Conservation (phyloP, 2,888 invertebrate genomes). For the Horisme vitalbata region DNA sequence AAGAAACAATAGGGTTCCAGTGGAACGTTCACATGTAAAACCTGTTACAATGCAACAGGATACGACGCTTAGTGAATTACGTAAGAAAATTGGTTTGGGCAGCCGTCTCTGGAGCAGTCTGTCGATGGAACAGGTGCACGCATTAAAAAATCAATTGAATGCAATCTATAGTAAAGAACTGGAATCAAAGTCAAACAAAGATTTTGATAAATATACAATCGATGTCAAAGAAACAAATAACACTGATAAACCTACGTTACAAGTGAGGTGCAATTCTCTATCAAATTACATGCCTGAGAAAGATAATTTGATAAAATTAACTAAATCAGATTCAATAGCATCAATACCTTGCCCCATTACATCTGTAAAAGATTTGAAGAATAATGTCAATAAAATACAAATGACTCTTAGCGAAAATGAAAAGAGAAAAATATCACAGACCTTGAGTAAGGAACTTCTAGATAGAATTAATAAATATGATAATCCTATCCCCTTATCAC, state of each 20-base stretch:
- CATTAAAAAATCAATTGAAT: conserved; percentile 89
- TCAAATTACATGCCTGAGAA: conserved; percentile 62
- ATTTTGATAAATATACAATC: conserved; percentile 82
- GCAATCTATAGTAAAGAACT: conserved; percentile 89
- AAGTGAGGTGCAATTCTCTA: conserved; percentile 83
- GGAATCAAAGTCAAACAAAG: conserved; percentile 63
- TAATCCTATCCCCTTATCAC: conserved; percentile 41
- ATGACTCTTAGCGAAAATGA: conserved; percentile 85
- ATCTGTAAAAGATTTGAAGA: conserved; percentile 72
- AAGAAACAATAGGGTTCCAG: conserved; percentile 76
- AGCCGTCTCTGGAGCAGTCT: conserved; percentile 92
- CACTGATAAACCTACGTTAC: conserved; percentile 64
- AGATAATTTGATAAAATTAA: conserved; percentile 61
- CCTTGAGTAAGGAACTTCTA: conserved; percentile 88
- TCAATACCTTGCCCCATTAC: conserved; percentile 73
- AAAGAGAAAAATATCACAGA: conserved; percentile 88
- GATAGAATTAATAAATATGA: conserved; percentile 83
- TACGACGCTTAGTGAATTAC: conserved; percentile 68
- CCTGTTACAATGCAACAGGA: conserved; percentile 61
- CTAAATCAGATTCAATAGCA: conserved; percentile 83
- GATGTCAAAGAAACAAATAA: conserved; percentile 77
- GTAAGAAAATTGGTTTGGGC: conserved; percentile 84
- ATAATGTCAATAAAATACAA: conserved; percentile 76
- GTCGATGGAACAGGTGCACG: conserved; percentile 91
- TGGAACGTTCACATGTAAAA: conserved; percentile 49